Percentiles rank a stretch among this genome's conserved stretches.
Conservation (phyloP, 2,113 vertebrate genomes). For the Petaurus breviceps region DNA sequence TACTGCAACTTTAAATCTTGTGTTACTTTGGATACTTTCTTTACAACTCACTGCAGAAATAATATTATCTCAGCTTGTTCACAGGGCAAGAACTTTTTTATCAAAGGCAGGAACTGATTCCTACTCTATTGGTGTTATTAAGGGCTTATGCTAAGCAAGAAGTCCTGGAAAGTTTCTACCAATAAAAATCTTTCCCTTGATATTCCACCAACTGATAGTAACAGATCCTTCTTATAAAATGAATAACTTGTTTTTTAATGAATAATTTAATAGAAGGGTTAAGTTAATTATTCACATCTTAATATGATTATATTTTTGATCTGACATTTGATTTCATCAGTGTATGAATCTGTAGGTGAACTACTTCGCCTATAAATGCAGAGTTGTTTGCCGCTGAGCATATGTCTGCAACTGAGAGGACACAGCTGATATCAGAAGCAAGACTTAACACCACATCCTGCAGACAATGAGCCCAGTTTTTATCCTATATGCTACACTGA, state of each 20-base stretch:
- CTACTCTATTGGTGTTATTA: background rate
- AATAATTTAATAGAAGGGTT: background rate
- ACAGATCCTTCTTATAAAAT: no score
- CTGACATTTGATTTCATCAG: background rate
- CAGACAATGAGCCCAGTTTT: background rate
- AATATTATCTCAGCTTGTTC: background rate
- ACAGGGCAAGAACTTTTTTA: background rate
- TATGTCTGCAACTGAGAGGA: background rate
- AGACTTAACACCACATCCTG: background rate
- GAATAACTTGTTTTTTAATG: no score
- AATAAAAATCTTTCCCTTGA: background rate
- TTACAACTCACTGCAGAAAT: background rate
- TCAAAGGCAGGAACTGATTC: background rate
- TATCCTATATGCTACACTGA: background rate
- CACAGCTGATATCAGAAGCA: background rate
- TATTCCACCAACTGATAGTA: background rate
- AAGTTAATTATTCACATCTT: background rate
- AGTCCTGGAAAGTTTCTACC: background rate
- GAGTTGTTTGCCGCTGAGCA: background rate
- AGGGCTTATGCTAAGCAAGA: background rate
- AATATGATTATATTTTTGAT: background rate
- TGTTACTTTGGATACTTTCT: background rate
- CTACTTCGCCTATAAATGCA: background rate
- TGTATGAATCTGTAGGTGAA: background rate
- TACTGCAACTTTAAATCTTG: background rate